Percentiles rank a stretch among this genome's conserved stretches.
Evolutionary conservation across 1,140 invertebrate species (phyloP).

Genomic region (Hypothenemus hampei): DNA sequence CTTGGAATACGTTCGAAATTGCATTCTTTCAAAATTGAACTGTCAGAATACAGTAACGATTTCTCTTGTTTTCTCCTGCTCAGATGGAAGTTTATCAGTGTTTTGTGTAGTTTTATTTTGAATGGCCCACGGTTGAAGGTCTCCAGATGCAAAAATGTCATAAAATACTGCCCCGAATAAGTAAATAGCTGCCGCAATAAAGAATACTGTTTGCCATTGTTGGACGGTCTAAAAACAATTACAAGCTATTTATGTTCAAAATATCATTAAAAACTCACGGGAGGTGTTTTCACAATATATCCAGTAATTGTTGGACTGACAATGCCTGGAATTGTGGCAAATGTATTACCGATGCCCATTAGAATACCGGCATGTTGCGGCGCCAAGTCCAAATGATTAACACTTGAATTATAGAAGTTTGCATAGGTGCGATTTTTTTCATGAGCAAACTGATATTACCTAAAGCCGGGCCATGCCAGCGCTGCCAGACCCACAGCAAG

Average conservation of each 20-base stretch:
- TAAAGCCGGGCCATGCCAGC: conserved; percentile 84
- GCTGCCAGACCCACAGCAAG: conserved; percentile 83
- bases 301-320: conserved; percentile 78
- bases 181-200: conserved; percentile 74
- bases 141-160: conserved; percentile 72
- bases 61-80: too few species aligned
- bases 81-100: too few species aligned
- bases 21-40: too few species aligned
- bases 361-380: conserved; percentile 75
- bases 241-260: neutral
- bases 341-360: conserved; percentile 85
- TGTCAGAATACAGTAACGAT: too few species aligned
- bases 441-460: conserved; percentile 48
- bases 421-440: neutral
- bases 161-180: conserved; percentile 74
- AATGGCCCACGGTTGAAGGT: conserved; percentile 68
- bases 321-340: conserved; percentile 86
- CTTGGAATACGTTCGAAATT: too few species aligned
- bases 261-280: conserved; percentile 13
- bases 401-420: conserved; percentile 50
- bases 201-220: conserved; percentile 81
- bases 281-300: conserved; percentile 55
- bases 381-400: conserved; percentile 85
- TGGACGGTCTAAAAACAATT: conserved; percentile 50
- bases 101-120: too few species aligned